phyloP scores from a whole-genome alignment of 2,113 vertebrate genomes.

The Noctilio leporinus region DNA sequence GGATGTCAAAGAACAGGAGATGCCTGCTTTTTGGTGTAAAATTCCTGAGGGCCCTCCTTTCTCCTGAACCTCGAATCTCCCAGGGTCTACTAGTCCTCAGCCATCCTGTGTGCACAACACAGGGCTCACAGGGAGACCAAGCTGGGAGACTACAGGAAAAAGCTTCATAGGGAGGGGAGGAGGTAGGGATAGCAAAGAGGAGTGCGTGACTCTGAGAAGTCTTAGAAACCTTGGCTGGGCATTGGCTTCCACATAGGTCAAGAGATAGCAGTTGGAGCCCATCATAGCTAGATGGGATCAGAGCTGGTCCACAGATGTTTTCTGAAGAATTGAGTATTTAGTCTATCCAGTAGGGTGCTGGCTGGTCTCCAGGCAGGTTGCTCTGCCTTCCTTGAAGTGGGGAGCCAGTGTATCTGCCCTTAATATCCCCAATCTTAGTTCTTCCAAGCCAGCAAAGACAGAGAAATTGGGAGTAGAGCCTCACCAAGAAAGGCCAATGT shows the following conservation, averaged over 20 bases:
- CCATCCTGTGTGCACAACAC: neutral
- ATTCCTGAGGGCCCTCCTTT: neutral
- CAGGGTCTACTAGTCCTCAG: fast-evolving
- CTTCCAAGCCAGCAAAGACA: neutral
- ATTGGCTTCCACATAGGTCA: neutral
- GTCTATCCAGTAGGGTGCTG: neutral
- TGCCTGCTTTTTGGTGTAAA: neutral
- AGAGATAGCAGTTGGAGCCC: neutral
- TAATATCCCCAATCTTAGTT: fast-evolving
- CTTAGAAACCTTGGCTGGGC: neutral
- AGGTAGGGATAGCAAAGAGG: neutral
- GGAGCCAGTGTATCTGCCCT: neutral
- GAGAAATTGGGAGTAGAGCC: neutral
- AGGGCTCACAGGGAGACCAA: neutral
- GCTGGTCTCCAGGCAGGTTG: neutral
- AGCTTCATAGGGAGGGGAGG: neutral
- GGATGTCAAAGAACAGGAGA: neutral
- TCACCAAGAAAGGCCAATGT: fast-evolving
- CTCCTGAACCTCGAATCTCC: neutral
- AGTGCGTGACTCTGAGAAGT: neutral
- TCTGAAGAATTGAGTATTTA: neutral
- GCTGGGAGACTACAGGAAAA: neutral
- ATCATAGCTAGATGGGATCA: neutral
- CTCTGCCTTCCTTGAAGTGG: neutral
- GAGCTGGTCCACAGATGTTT: neutral